Percentiles rank a stretch among this genome's conserved stretches.
Conservation (phyloP, 2,797 vertebrate genomes). For the Paratrypauchen microcephalus region DNA sequence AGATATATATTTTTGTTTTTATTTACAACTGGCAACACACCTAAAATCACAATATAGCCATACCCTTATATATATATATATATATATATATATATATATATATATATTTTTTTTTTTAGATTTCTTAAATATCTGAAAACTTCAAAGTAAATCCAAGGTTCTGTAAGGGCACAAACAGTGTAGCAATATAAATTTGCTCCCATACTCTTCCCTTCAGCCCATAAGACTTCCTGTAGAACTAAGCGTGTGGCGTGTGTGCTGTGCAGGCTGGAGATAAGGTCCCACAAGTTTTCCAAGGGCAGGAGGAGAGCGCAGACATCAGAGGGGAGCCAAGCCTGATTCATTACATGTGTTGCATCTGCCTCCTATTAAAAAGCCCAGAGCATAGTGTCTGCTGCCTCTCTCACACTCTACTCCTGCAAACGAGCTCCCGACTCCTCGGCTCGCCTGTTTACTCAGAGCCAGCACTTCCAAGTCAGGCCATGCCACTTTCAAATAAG, state of each 20-base stretch:
- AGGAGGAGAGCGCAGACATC: conserved; percentile 85
- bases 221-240: conserved; percentile 63
- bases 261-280: conserved; percentile 81
- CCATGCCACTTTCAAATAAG: conserved; percentile 14
- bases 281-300: conserved; percentile 80
- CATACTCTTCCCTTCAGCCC: conserved; percentile 49
- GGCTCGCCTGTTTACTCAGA: conserved; percentile 42
- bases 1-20: neutral
- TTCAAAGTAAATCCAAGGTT: neutral
- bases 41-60: neutral
- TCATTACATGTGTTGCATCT: conserved; percentile 81
- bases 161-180: conserved; percentile 14
- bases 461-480: conserved; percentile 37
- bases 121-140: neutral
- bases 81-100: neutral
- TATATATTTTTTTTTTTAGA: neutral
- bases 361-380: conserved; percentile 72
- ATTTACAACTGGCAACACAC: neutral
- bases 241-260: conserved; percentile 54
- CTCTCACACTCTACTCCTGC: conserved; percentile 55
- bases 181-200: conserved; percentile 13
- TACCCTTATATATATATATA: neutral
- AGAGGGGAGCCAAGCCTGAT: conserved; percentile 80
- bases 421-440: conserved; percentile 58
- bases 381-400: conserved; percentile 59